Evolutionary conservation across 2,113 vertebrate species (phyloP), one percentile per base, ranked within the genome.

Genomic region (Casuarius casuarius): DNA sequence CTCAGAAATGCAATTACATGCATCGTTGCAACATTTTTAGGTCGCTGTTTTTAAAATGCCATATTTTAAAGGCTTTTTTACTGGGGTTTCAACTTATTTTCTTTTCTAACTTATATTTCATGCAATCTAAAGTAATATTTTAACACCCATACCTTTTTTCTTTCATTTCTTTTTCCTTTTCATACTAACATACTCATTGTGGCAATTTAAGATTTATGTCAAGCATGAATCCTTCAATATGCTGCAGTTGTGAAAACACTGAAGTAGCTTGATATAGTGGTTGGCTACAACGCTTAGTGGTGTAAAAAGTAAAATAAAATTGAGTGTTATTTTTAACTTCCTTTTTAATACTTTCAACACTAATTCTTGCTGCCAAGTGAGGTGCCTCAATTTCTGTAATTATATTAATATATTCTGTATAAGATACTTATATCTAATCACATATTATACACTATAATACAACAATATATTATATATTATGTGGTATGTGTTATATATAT

Each of bases 311-410:
- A 31, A 58, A 42, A 10, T 35, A 8, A 1, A 67, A 63, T 33
- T 61, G 0, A 87, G 12, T 90, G 26, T 74, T 77, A 35, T 81
- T 86, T 92, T 89, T 56, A 62, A 78, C 18, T 73, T 29, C 52
- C 33, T 17, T 68, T 16, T 61, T 79, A 68, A 25, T 83, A 49
- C 12, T 71, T 84, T 23, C 13, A 77, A 15, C 28, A 17, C 33
- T 52, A 72, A 79, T 89, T 94, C 26, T 85, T 95, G 49, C n/a
- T 94, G 52, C 59, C 33, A 86, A 87, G 59, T 81, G 31, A 59
- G 22, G 19, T 0, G 0, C 68, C 16, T 65, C 18, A 42, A 38
- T 82, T 87, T 87, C 48, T 89, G 1, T 44, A 42, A 48, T 85
- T 80, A 8, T 21, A n/a, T 63, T 90, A 54, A 54, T 58, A 58